Percentiles rank a stretch among this genome's conserved stretches.
phyloP scores from a whole-genome alignment of 2,113 vertebrate species.

The Puffinus mauretanicus region DNA sequence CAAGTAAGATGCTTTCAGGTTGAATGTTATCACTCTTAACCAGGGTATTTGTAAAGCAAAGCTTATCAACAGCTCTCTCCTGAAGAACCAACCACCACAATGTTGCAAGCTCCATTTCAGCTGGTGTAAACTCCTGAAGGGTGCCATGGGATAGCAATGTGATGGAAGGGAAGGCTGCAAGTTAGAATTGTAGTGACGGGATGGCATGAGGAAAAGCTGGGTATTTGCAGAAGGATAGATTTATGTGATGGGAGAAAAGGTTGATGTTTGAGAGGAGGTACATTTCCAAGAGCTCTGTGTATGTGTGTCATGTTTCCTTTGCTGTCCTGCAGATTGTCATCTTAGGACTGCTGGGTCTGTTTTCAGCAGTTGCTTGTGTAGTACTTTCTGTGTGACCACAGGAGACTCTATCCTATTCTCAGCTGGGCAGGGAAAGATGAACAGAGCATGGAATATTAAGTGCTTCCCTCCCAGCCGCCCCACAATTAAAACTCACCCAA shows the following conservation, averaged over 20 bases:
- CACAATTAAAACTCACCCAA: not conserved
- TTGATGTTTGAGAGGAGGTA: not conserved
- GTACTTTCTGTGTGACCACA: not conserved
- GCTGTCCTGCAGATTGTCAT: not conserved
- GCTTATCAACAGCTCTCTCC: not conserved
- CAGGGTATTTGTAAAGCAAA: not conserved
- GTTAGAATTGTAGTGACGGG: not conserved
- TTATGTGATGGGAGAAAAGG: not conserved
- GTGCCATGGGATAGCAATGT: not conserved
- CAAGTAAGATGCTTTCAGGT: not conserved
- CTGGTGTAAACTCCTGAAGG: accelerated
- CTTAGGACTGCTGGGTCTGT: not conserved
- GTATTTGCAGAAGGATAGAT: not conserved
- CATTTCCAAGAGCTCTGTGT: not conserved
- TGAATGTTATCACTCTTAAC: accelerated
- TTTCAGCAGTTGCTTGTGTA: not conserved
- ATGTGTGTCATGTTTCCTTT: not conserved
- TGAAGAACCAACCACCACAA: not conserved
- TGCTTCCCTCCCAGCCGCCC: not conserved
- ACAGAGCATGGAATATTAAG: not conserved
- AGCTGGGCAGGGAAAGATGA: not conserved
- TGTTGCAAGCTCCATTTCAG: accelerated
- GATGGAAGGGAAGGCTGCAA: not conserved
- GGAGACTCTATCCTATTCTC: not conserved
- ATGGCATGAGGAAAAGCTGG: not conserved